Evolutionary conservation across 2,113 vertebrate species (phyloP).

Genomic region (Leucopsar rothschildi): DNA sequence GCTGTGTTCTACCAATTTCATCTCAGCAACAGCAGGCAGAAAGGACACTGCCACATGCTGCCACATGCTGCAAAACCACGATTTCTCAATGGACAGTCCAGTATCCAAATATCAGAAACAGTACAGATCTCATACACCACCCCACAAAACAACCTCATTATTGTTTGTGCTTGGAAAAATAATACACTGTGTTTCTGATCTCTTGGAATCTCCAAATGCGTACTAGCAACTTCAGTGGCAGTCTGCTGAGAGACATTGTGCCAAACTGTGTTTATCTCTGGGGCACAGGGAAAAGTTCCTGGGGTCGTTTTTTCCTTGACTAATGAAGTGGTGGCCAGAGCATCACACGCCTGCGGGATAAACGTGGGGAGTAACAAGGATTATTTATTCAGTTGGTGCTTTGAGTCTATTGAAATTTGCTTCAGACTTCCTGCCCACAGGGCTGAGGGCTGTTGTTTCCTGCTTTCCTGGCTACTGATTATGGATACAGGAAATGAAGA

Average conservation of each 20-base stretch:
- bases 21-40: not conserved
- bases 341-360: not conserved
- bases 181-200: not conserved
- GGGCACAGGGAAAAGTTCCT: not conserved
- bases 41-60: not conserved
- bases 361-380: not conserved
- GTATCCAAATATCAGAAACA: not conserved
- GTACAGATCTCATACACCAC: not conserved
- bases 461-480: not conserved
- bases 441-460: not conserved
- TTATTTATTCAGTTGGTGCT: constrained; percentile 22
- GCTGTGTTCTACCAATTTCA: not conserved
- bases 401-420: not conserved
- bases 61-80: not conserved
- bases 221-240: not conserved
- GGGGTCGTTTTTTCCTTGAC: not conserved
- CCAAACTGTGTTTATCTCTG: not conserved
- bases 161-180: not conserved
- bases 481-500: not conserved
- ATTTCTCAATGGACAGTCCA: not conserved
- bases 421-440: not conserved
- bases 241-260: not conserved
- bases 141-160: not conserved
- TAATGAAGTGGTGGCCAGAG: not conserved
- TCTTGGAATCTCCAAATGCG: not conserved